These are phyloP conservation scores for Paraplagusia blochii DNA, from an alignment of 2,113 vertebrate genomes.

Conservation along the genomic window DNA sequence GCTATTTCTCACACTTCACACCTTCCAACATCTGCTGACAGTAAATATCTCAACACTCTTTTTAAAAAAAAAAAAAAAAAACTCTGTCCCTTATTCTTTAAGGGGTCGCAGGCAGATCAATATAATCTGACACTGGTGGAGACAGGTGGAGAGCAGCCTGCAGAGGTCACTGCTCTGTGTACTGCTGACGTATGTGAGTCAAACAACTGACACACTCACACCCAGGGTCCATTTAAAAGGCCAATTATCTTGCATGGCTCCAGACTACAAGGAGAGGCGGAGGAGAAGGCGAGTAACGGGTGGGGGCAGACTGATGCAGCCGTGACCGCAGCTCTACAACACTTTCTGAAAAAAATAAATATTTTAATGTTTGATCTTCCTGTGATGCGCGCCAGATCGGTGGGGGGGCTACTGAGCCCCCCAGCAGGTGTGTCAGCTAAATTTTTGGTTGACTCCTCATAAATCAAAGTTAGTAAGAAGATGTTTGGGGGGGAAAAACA, in stretches of 20 bases:
- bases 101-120: background rate
- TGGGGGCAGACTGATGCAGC: background rate
- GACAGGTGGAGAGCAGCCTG: background rate
- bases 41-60: no score
- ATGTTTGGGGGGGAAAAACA: background rate
- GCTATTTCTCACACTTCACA: background rate
- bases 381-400: background rate
- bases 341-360: conserved; percentile 10
- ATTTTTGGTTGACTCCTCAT: conserved; percentile 7
- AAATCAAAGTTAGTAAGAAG: background rate
- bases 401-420: background rate
- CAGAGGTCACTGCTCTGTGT: background rate
- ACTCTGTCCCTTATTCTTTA: background rate
- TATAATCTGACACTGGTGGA: background rate
- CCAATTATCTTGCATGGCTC: conserved; percentile 2
- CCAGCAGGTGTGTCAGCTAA: background rate
- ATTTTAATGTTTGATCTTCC: conserved; percentile 21
- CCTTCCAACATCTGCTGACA: conserved; percentile 11
- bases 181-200: background rate
- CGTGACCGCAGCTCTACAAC: background rate
- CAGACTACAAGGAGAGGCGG: background rate
- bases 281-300: no score
- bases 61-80: no score
- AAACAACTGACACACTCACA: background rate
- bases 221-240: background rate